Percentiles rank a stretch among this genome's conserved stretches.
These are phyloP conservation scores for Cherax quadricarinatus DNA, from an alignment of 1,140 invertebrate species.

Conservation along the genomic window DNA sequence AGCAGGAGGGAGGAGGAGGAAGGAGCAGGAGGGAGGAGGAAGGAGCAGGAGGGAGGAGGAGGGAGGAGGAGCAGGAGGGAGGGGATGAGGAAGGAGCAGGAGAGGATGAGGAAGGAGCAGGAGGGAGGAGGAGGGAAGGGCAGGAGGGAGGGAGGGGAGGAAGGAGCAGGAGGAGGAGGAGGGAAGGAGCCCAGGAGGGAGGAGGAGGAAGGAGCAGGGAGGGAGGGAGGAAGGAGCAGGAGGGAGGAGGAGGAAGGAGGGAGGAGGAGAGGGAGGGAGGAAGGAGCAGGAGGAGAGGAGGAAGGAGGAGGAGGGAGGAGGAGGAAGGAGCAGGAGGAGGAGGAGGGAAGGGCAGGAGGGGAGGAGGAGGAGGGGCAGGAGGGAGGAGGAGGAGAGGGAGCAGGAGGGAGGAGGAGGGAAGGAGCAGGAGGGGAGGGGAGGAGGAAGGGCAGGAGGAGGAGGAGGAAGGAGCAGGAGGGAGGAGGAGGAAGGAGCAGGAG, in stretches of 20 bases:
- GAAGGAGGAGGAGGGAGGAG: conserved; percentile 11
- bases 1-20: conserved; percentile 19
- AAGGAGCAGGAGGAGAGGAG: background rate
- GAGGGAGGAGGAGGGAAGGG: conserved; percentile 2
- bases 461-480: conserved; percentile 22
- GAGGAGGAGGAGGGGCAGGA: conserved; percentile 25
- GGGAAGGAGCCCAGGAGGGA: too few species aligned
- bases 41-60: conserved; percentile 2
- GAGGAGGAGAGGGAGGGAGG: background rate
- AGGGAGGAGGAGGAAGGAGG: conserved; percentile 14
- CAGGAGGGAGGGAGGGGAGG: conserved; percentile 26
- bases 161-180: conserved; percentile 5
- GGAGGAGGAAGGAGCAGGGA: conserved; percentile 19
- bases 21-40: conserved; percentile 9
- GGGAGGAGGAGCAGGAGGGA: conserved; percentile 10
- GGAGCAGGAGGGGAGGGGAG: conserved; percentile 3
- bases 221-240: background rate
- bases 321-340: conserved; percentile 19
- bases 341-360: background rate
- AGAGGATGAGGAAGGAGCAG: conserved; percentile 21
- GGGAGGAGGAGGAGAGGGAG: background rate
- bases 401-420: conserved; percentile 29
- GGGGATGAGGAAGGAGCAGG: background rate
- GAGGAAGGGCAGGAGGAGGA: conserved; percentile 2
- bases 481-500: conserved; percentile 19